Evolutionary conservation across 2,113 vertebrate genomes (phyloP).

Genomic region (Amia ocellicauda): DNA sequence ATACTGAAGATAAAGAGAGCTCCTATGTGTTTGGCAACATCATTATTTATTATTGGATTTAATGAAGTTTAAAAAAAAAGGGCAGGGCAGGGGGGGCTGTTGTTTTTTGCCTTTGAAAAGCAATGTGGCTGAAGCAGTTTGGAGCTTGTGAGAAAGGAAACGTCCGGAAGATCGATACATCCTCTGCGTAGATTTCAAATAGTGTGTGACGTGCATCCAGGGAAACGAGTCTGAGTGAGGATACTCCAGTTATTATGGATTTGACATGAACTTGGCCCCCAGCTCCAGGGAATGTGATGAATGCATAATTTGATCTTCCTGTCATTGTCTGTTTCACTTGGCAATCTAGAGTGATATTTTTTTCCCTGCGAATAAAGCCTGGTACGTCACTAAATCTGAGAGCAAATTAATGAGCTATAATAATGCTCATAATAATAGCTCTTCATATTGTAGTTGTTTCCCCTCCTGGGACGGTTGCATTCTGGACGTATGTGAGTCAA

Average conservation of each 20-base stretch:
- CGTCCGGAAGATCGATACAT: constrained; percentile 86
- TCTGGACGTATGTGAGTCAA: constrained; percentile 67
- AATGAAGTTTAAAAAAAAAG: constrained; percentile 54
- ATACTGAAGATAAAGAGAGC: constrained; percentile 50
- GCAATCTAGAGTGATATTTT: constrained; percentile 75
- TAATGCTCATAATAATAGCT: constrained; percentile 78
- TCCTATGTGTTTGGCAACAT: constrained; percentile 52
- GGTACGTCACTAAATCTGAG: constrained; percentile 70
- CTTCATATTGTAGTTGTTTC: constrained; percentile 64
- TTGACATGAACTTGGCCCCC: constrained; percentile 91
- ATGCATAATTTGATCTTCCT: constrained; percentile 98
- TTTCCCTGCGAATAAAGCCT: constrained; percentile 75
- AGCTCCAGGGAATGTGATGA: constrained; percentile 85
- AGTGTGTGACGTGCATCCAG: constrained; percentile 82
- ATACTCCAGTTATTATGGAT: constrained; percentile 89
- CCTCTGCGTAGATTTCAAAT: constrained; percentile 90
- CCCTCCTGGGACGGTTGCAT: constrained; percentile 53
- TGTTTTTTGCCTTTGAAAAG: constrained; percentile 35
- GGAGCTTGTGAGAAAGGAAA: constrained; percentile 97
- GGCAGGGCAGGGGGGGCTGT: constrained; percentile 32
- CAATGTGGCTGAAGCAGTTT: constrained; percentile 61
- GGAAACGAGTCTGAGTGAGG: constrained; percentile 81
- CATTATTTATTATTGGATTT: constrained; percentile 70
- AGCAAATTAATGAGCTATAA: constrained; percentile 45
- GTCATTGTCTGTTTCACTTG: constrained; percentile 91